phyloP scores from a whole-genome alignment of 2,113 vertebrate species.

The Archocentrus centrarchus region DNA sequence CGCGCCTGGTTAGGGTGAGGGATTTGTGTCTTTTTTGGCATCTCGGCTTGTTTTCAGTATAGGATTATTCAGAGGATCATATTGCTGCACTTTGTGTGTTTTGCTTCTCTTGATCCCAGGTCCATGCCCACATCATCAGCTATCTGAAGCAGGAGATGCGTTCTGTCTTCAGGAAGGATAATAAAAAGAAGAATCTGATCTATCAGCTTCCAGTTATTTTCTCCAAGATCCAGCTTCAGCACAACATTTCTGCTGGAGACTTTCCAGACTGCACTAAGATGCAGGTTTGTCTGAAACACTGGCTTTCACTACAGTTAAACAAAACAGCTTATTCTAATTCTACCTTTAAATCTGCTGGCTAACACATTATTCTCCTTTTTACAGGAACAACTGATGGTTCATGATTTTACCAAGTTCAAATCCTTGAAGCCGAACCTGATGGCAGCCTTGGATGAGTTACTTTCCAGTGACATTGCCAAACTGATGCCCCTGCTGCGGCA shows the following conservation, averaged over 20 bases:
- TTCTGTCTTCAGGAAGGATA: conserved; percentile 90
- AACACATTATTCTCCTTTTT: neutral
- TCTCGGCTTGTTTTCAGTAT: neutral
- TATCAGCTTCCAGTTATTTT: conserved; percentile 90
- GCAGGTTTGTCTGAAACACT: conserved; percentile 82
- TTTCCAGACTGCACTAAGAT: conserved; percentile 92
- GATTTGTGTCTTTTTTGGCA: neutral
- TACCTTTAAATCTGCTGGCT: neutral
- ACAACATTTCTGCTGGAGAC: conserved; percentile 92
- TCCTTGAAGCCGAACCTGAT: conserved; percentile 88
- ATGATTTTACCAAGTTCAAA: conserved; percentile 93
- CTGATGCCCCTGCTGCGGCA: conserved; percentile 92
- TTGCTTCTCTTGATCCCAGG: conserved; percentile 71
- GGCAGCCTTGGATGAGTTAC: conserved; percentile 86
- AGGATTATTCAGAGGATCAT: neutral
- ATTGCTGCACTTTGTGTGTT: neutral
- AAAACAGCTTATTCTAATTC: neutral
- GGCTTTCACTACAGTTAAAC: neutral
- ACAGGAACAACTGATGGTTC: conserved; percentile 89
- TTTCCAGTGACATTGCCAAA: conserved; percentile 87
- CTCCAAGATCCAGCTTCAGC: conserved; percentile 90
- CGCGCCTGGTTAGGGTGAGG: conserved; percentile 89
- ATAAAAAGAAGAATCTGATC: conserved; percentile 93
- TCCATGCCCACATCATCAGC: conserved; percentile 92
- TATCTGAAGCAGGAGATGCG: conserved; percentile 94